These are phyloP conservation scores for Poeciliopsis prolifica DNA, from an alignment of 2,113 vertebrate genomes.

Conservation along the genomic window DNA sequence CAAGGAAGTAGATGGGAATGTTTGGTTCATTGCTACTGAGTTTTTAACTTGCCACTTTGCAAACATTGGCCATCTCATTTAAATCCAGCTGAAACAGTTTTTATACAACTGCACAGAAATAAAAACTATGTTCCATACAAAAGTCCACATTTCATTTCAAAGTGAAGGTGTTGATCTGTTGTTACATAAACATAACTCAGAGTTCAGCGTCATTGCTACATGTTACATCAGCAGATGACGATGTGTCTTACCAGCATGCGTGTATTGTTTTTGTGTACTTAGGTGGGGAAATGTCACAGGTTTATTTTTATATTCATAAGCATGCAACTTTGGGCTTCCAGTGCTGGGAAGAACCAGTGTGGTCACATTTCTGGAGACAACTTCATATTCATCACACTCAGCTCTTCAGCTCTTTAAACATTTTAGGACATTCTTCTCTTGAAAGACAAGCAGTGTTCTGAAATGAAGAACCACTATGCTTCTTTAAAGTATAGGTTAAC, in stretches of 20 bases:
- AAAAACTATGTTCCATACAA: background rate
- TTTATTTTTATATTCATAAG: background rate
- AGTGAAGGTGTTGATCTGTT: background rate
- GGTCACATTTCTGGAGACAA: constrained; percentile 51
- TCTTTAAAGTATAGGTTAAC: background rate
- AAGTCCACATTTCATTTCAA: background rate
- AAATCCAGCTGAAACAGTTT: background rate
- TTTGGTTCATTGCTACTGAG: background rate
- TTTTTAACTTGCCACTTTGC: background rate
- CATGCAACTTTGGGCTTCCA: constrained; percentile 4
- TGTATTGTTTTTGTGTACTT: constrained; percentile 23
- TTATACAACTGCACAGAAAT: background rate
- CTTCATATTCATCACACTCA: background rate
- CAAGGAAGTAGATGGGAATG: background rate
- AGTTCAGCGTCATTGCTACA: constrained; percentile 23
- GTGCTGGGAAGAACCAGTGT: constrained; percentile 50
- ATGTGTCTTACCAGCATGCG: constrained; percentile 2
- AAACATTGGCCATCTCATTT: background rate
- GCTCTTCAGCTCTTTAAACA: constrained; percentile 12
- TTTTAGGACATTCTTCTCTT: constrained; percentile 27
- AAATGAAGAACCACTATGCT: constrained; percentile 10
- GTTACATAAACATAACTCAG: constrained; percentile 24
- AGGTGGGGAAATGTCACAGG: background rate
- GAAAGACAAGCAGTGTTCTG: background rate
- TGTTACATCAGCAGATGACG: constrained; percentile 17